These are phyloP conservation scores for Xyrauchen texanus DNA, from an alignment of 2,113 vertebrate genomes.

Conservation along the genomic window DNA sequence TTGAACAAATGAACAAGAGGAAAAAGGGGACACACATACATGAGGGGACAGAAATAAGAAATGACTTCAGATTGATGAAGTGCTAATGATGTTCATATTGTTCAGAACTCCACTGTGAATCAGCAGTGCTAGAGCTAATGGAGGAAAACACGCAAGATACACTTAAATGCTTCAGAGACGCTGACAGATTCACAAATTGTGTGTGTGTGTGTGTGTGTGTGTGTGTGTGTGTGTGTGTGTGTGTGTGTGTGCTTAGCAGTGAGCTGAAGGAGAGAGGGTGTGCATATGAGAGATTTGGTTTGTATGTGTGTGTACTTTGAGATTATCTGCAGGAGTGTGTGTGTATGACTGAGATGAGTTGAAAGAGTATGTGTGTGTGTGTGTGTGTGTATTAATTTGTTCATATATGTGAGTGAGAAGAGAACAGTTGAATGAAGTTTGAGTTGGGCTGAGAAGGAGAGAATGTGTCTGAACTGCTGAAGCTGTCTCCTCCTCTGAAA, in stretches of 20 bases:
- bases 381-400: neutral
- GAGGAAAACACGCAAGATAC: conserved; percentile 30
- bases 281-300: conserved; percentile 27
- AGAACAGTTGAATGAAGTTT: conserved; percentile 25
- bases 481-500: conserved; percentile 42
- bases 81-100: conserved; percentile 37
- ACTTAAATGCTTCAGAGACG: conserved; percentile 25
- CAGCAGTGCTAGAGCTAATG: conserved; percentile 27
- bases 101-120: neutral
- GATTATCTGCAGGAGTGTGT: conserved; percentile 32
- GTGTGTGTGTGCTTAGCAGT: neutral
- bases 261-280: conserved; percentile 18
- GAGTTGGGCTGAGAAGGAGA: conserved; percentile 33
- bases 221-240: neutral
- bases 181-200: conserved; percentile 2
- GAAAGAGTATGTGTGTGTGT: conserved; percentile 27
- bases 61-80: conserved; percentile 30
- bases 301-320: conserved; percentile 19
- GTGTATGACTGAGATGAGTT: conserved; percentile 19
- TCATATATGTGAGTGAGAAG: neutral
- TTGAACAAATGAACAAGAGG: neutral
- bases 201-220: conserved; percentile 25
- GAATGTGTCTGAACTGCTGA: conserved; percentile 47
- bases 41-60: conserved; percentile 23
- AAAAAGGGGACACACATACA: neutral